Evolutionary conservation across 2,888 invertebrate genomes (phyloP).

Genomic region (Agrilus cyanescens): DNA sequence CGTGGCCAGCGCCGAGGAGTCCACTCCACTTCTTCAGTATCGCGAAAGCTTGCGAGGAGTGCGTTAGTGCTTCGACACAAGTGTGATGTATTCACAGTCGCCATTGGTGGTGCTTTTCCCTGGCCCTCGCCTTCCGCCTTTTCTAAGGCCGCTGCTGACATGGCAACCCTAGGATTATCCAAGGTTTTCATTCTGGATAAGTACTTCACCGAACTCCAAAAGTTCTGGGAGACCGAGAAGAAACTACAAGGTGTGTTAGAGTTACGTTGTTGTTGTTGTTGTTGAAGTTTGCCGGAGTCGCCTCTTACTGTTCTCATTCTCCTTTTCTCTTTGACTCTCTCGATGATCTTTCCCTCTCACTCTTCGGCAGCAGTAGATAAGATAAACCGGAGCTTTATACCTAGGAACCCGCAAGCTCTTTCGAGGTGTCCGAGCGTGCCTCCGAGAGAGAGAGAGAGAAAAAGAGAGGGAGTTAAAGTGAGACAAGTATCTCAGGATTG

Average conservation of each 20-base stretch:
- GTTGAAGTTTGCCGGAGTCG: not conserved
- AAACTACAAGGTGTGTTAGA: conserved; percentile 77
- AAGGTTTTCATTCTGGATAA: conserved; percentile 97
- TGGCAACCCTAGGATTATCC: conserved; percentile 93
- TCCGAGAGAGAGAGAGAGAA: too few species aligned
- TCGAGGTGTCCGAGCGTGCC: too few species aligned
- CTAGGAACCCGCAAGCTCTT: too few species aligned
- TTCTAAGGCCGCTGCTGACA: conserved; percentile 33
- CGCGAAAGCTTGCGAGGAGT: conserved; percentile 5
- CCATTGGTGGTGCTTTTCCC: conserved; percentile 17
- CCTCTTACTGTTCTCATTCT: not conserved
- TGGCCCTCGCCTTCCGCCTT: conserved; percentile 11
- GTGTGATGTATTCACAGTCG: conserved; percentile 30
- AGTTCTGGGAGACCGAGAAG: conserved; percentile 94
- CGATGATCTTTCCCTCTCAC: too few species aligned
- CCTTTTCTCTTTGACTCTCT: not conserved
- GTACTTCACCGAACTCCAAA: conserved; percentile 91
- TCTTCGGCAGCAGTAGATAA: too few species aligned
- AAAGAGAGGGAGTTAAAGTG: too few species aligned
- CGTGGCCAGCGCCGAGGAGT: not conserved
- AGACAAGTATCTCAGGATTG: too few species aligned
- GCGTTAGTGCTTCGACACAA: conserved; percentile 12
- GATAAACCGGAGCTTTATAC: too few species aligned
- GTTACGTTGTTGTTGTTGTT: not conserved
- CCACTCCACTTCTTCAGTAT: conserved; percentile 9